phyloP scores from a whole-genome alignment of 2,888 invertebrate species.

The Ethmia dodecea region DNA sequence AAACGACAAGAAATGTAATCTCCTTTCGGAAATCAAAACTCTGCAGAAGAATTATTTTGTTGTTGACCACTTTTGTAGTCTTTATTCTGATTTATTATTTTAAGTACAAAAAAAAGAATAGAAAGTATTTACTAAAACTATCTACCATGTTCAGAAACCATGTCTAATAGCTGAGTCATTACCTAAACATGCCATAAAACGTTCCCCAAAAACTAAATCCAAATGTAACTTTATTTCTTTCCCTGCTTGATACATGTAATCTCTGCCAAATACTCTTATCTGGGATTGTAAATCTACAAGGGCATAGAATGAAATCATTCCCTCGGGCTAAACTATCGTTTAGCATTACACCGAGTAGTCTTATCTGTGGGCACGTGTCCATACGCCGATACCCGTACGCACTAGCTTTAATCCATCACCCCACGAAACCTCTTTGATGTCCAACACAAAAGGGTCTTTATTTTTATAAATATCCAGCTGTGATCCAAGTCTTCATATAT shows the following conservation, averaged over 20 bases:
- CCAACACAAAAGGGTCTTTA: constrained; percentile 35
- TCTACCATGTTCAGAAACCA: too few species aligned
- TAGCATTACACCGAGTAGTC: constrained; percentile 31
- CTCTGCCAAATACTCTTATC: too few species aligned
- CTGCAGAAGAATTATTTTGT: too few species aligned
- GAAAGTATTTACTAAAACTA: too few species aligned
- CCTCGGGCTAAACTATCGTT: constrained; percentile 44
- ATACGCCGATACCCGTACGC: constrained; percentile 41
- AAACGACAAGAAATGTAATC: background rate
- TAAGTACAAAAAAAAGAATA: too few species aligned
- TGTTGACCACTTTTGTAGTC: too few species aligned
- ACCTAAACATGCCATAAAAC: too few species aligned
- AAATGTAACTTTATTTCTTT: constrained; percentile 17
- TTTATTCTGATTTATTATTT: too few species aligned
- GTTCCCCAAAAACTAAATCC: too few species aligned
- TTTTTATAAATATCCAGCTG: constrained; percentile 22
- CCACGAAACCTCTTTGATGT: constrained; percentile 60
- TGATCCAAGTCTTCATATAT: too few species aligned
- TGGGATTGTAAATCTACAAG: constrained; percentile 28
- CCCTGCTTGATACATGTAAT: constrained; percentile 9
- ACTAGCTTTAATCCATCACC: constrained; percentile 55
- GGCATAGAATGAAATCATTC: constrained; percentile 32
- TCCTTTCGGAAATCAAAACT: too few species aligned
- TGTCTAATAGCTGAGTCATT: too few species aligned
- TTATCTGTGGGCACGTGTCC: constrained; percentile 60